Conservation (phyloP, 1,140 invertebrate genomes). For the Anoplolepis gracilipes region DNA sequence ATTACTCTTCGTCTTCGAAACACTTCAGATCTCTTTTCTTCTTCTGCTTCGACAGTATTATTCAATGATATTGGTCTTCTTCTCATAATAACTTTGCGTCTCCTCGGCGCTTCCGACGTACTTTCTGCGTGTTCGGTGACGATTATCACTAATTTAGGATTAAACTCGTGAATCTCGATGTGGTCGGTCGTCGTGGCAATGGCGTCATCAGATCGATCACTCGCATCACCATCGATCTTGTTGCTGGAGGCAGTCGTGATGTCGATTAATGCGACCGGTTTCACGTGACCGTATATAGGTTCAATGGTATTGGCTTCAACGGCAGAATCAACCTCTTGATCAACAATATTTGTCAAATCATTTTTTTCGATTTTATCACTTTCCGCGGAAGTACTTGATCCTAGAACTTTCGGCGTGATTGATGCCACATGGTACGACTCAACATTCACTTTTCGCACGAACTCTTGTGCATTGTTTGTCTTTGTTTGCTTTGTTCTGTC, state of each 20-base stretch:
- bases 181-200: not conserved
- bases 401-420: not conserved
- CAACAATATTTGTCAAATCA: constrained; percentile 3
- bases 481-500: constrained; percentile 63
- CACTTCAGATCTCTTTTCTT: constrained; percentile 27
- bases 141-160: constrained; percentile 43
- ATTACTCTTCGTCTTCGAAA: constrained; percentile 77
- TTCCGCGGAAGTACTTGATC: not conserved
- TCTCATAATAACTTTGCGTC: constrained; percentile 74
- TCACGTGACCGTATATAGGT: not conserved
- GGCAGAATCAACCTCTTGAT: constrained; percentile 5
- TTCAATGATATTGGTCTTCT: constrained; percentile 65
- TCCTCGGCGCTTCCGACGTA: constrained; percentile 40
- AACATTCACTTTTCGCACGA: not conserved
- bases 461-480: constrained; percentile 49
- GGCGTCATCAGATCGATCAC: not conserved
- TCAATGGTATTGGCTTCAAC: constrained; percentile 32
- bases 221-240: not conserved
- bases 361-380: constrained; percentile 17
- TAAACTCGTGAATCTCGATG: constrained; percentile 1
- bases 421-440: not conserved
- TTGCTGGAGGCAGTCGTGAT: constrained; percentile 5
- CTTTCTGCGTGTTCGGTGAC: not conserved
- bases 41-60: constrained; percentile 31
- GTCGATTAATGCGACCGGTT: constrained; percentile 9